These are phyloP conservation scores for Drosophila micromelanica DNA, from an alignment of 1,140 invertebrate genomes.

Conservation along the genomic window DNA sequence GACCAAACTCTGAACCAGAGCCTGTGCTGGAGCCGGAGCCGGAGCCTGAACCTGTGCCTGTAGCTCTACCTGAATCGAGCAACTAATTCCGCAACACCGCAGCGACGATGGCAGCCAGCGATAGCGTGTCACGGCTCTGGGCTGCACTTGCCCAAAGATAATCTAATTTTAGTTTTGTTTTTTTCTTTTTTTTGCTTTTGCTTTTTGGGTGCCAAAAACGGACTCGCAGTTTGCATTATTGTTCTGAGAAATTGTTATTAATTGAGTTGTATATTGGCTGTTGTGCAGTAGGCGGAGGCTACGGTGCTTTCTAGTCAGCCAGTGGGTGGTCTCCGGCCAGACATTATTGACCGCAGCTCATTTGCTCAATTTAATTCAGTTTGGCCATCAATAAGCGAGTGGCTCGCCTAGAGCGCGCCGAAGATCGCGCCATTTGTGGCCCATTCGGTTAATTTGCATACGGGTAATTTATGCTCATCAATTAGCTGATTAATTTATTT, in stretches of 20 bases:
- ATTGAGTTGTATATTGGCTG: constrained; percentile 64
- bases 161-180: constrained; percentile 53
- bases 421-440: constrained; percentile 30
- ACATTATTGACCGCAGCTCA: constrained; percentile 30
- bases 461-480: constrained; percentile 76
- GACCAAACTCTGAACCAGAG: constrained; percentile 16
- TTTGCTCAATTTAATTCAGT: constrained; percentile 72
- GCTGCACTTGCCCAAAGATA: constrained; percentile 51
- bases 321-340: constrained; percentile 59
- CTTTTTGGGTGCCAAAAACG: constrained; percentile 26
- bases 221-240: constrained; percentile 51
- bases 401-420: constrained; percentile 12
- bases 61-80: constrained; percentile 19
- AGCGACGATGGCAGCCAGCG: constrained; percentile 57
- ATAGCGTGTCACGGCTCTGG: constrained; percentile 40
- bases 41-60: background rate
- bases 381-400: constrained; percentile 62
- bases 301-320: constrained; percentile 6
- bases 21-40: background rate
- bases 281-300: background rate
- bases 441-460: constrained; percentile 62
- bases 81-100: constrained; percentile 69
- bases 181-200: background rate
- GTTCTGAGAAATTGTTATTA: constrained; percentile 81
- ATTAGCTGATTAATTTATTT: constrained; percentile 83